phyloP scores from a whole-genome alignment of 1,140 invertebrate genomes.

The Penaeus indicus region DNA sequence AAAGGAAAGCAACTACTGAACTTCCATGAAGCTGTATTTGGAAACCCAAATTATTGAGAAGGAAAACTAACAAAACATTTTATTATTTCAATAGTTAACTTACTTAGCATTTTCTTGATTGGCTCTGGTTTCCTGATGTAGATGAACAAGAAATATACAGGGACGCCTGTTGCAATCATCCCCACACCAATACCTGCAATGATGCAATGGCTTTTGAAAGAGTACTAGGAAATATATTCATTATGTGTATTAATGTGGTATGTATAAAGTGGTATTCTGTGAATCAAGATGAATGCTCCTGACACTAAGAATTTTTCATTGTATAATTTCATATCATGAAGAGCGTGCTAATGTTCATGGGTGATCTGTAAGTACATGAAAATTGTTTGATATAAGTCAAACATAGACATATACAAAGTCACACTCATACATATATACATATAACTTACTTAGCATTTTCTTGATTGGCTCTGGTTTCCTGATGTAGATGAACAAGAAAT shows the following conservation, averaged over 20 bases:
- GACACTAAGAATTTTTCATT: no score
- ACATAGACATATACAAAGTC: slow-evolving; percentile 21
- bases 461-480: slow-evolving; percentile 73
- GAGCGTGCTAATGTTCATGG: no score
- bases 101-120: slow-evolving; percentile 43
- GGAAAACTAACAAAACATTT: neutral
- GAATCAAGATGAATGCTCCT: no score
- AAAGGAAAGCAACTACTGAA: neutral
- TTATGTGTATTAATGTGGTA: slow-evolving; percentile 67
- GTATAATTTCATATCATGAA: no score
- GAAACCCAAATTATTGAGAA: neutral
- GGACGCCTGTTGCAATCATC: slow-evolving; percentile 93
- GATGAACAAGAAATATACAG: slow-evolving; percentile 92
- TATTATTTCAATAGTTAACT: slow-evolving; percentile 2
- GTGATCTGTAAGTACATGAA: no score
- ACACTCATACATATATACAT: slow-evolving; percentile 36
- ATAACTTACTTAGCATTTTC: slow-evolving; percentile 35
- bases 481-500: slow-evolving; percentile 90
- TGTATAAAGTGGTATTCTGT: no score
- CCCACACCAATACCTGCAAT: slow-evolving; percentile 79
- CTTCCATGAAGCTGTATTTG: neutral
- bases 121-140: slow-evolving; percentile 80
- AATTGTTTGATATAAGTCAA: no score
- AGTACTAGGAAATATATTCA: neutral
- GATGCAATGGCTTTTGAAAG: neutral